Base-by-base conservation (phyloP, 1,140 invertebrate genomes). In the Cydia pomonella region DNA sequence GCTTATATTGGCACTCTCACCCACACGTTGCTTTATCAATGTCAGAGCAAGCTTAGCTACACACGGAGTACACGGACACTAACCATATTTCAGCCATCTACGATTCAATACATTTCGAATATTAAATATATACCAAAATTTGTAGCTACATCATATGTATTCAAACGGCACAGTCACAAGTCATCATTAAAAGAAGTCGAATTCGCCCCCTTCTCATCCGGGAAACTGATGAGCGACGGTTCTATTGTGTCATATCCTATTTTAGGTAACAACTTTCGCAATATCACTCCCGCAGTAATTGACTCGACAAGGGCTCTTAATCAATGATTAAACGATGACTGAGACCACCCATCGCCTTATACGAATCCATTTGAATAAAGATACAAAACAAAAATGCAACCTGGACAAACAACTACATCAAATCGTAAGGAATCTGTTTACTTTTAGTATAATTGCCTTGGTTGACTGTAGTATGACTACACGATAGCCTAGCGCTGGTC, bases 211-310 rank as follows among this genome's bases (percentile, higher is more conserved):
- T 59, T 12, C 44, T 18, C 74, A 66, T 75, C 75, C 73, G 76
- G 75, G 63, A 64, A 80, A 59, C 41, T 27, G 74, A 82, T 85
- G 83, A 84, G 76, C 84, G 80, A 86, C 18, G 72, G 80, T 80
- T 78, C 81, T 87, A 90, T 83, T 89, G 84, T 91, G 91, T 90
- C 91, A 92, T 88, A 88, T 92, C 89, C 89, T 92, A 90, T 88
- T 92, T 92, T 91, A 88, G 85, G 79, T 77, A 80, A 77, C 75
- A 84, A 86, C 86, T 91, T 92, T 92, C 87, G 87, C 85, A 91
- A 90, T 79, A 82, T 79, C 79, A 75, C 80, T 80, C 72, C 74
- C 74, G 80, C 80, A 83, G 80, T 50, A 91, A 90, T 91, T 89
- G 84, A 84, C 80, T 80, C 81, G 87, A 87, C 82, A 89, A 81